phyloP scores from a whole-genome alignment of 2,113 vertebrate species.

The Ardeotis arabs region DNA sequence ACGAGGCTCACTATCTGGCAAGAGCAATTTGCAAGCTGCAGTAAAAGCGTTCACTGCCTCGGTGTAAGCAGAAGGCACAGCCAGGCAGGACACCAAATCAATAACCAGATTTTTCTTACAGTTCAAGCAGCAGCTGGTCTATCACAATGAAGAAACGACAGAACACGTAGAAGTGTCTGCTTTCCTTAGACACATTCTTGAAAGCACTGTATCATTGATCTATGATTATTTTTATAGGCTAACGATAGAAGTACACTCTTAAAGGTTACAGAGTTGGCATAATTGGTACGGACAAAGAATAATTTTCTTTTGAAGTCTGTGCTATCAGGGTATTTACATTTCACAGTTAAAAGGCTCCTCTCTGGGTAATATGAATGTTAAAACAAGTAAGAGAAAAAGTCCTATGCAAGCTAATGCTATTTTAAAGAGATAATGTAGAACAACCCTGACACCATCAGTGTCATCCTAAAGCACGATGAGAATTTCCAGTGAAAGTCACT shows the following conservation, averaged over 20 bases:
- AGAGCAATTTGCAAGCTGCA: constrained; percentile 24
- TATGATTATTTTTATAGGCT: constrained; percentile 57
- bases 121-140: constrained; percentile 7
- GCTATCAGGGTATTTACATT: constrained; percentile 55
- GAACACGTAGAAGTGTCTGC: constrained; percentile 9
- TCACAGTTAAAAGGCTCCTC: constrained; percentile 52
- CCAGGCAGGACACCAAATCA: constrained; percentile 20
- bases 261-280: constrained; percentile 57
- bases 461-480: constrained; percentile 23
- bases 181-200: constrained; percentile 54
- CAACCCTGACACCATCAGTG: constrained; percentile 25
- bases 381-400: constrained; percentile 34
- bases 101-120: constrained; percentile 7
- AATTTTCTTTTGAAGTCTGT: constrained; percentile 47
- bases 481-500: constrained; percentile 51
- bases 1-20: background rate
- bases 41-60: background rate
- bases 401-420: constrained; percentile 26
- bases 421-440: constrained; percentile 60
- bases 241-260: constrained; percentile 42
- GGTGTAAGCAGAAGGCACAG: background rate
- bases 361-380: constrained; percentile 37
- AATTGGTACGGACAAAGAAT: constrained; percentile 29
- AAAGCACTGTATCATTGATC: constrained; percentile 39
- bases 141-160: constrained; percentile 19